These are phyloP conservation scores for Synchiropus splendidus DNA, from an alignment of 2,113 vertebrate genomes.

Conservation along the genomic window DNA sequence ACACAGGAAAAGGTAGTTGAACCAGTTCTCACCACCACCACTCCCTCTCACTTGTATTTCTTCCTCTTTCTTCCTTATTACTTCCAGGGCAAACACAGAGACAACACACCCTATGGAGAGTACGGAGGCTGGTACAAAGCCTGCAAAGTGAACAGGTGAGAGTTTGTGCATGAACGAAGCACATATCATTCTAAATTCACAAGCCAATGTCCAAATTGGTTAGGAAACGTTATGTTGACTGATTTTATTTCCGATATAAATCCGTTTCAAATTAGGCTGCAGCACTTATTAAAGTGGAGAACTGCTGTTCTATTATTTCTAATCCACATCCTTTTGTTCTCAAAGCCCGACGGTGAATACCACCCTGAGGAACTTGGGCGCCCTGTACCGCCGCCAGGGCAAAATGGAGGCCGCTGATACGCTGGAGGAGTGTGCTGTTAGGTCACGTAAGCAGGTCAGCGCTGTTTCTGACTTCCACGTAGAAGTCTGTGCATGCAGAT, in stretches of 20 bases:
- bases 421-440: conserved; percentile 81
- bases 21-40: conserved; percentile 19
- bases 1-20: conserved; percentile 23
- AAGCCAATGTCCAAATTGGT: no score
- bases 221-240: no score
- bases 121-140: conserved; percentile 99
- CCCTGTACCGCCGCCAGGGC: conserved; percentile 84
- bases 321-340: neutral
- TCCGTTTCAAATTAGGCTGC: no score
- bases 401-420: conserved; percentile 89
- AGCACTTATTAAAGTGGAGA: no score
- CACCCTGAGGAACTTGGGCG: conserved; percentile 83
- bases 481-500: neutral
- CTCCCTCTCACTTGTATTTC: conserved; percentile 7
- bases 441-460: conserved; percentile 83
- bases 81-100: conserved; percentile 80
- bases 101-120: conserved; percentile 83
- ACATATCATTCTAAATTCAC: no score
- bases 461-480: neutral
- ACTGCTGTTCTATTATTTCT: no score
- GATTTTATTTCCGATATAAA: no score
- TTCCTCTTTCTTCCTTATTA: conserved; percentile 22
- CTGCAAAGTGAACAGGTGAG: conserved; percentile 97
- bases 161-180: neutral
- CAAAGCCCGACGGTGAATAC: conserved; percentile 73